Evolutionary conservation across 2,888 invertebrate species (phyloP), one percentile per base, ranked within the genome.

Genomic region (Criorhina ranunculi): DNA sequence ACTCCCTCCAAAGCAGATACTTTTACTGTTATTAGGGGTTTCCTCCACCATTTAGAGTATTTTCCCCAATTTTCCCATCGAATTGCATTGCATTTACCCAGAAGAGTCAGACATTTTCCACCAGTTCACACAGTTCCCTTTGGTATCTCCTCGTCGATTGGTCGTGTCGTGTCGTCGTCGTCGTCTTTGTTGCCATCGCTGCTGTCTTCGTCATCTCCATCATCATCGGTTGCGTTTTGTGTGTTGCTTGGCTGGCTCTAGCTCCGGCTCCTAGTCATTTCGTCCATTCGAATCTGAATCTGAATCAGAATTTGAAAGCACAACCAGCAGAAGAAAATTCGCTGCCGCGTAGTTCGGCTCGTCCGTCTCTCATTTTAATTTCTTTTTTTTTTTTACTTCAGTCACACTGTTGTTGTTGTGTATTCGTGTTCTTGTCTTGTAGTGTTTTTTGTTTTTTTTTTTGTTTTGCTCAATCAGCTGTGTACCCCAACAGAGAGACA

Each of bases 381-480:
- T 24, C 24, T 1, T 24, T 24, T 57, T 40, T 66, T 57, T 37
- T 78, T 46, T 33, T 8, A 17, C 8, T 55, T 66, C 11, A 59
- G 64, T 66, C 37, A 35, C n/a, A n/a, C n/a, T 40, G 17, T 57
- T 44, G 15, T 11, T 64, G 19, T 75, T 75, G 62, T 66, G 35
- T 62, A 73, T 60, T 69, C 44, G 77, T 70, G 64, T 72, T 77
- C 62, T 69, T 66, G 49, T 76, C 69, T 29, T 46, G 70, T 55
- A 1, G 24, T 24, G 24, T 37, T 64, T 46, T 15, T 49, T 49
- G 4, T 35, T 17, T 46, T 46, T 24, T 75, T 83, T 64, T 85
- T 85, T 85, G 85, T 85, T 85, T 85, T 80, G 80, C 69, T 85
- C 75, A 90, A 91, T 91, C 91, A 91, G 91, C 91, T 91, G 91